Evolutionary conservation across 2,797 vertebrate genomes (phyloP), one percentile per base, ranked within the genome.

Genomic region (Craterocephalus amniculus): DNA sequence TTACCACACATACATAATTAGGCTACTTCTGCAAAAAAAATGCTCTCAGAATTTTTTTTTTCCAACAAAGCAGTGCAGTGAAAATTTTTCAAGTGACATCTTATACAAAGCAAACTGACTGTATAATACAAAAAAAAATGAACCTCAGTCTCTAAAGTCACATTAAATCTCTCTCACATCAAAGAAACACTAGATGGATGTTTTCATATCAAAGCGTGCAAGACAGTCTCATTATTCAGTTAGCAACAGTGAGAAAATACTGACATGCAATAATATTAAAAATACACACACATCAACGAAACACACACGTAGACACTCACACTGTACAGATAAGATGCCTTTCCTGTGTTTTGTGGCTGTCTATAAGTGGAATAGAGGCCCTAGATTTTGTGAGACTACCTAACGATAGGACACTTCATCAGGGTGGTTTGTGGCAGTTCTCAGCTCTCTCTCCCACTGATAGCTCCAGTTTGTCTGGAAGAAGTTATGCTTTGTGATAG

Each of bases 401-500:
- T 51, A 68, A 79, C 72, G 81, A 90, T 84, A 82, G 87, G 86
- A 89, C 88, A 92, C 88, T 86, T 92, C 88, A 90, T 91, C 91
- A 89, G 62, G 0, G 67, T 58, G 70, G 71, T 88, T 86, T 85
- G 84, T 73, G 81, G 74, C 86, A 56, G 74, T 77, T 87, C 89
- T 86, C 83, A 79, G 86, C 72, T 78, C 80, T 71, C 72, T 70
- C 78, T 66, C 83, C 80, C 76, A 72, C 83, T 84, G 81, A 91
- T 82, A 92, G 86, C 79, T 81, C 75, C 81, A 80, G 80, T 74
- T 84, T 86, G 86, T 93, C 88, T 92, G 90, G 84, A 88, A 82
- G 83, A 88, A 77, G 84, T 88, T 87, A 87, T 73, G 83, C 72
- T 88, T 79, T 76, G 70, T 77, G 89, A 88, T 88, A 83, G 82